Evolutionary conservation across 1,140 invertebrate genomes (phyloP).

Genomic region (Oppia nitens): DNA sequence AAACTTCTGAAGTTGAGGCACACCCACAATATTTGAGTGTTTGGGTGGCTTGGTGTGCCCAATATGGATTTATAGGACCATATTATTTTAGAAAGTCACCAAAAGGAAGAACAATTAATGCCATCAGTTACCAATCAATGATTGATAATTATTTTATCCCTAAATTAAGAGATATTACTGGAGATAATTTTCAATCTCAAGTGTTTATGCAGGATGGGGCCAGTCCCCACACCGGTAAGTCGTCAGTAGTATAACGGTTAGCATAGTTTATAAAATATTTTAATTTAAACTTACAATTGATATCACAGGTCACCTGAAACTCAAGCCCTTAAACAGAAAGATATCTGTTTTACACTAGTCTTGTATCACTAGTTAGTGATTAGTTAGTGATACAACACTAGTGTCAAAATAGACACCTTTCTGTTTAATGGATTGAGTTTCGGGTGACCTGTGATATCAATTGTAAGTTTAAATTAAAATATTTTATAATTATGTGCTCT

Average conservation of each 20-base stretch:
- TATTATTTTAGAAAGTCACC: neutral
- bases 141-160: neutral
- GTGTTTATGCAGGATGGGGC: neutral
- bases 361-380: too few species aligned
- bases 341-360: too few species aligned
- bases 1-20: neutral
- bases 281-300: too few species aligned
- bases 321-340: too few species aligned
- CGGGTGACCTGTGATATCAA: too few species aligned
- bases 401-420: too few species aligned
- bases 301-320: too few species aligned
- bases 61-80: slow-evolving; percentile 3
- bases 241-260: neutral
- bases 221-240: neutral
- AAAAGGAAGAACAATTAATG: neutral
- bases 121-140: neutral
- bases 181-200: neutral
- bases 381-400: too few species aligned
- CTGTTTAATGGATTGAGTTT: too few species aligned
- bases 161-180: neutral
- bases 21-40: neutral
- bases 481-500: too few species aligned
- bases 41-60: neutral
- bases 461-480: too few species aligned
- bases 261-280: too few species aligned